Conservation (phyloP, 2,888 invertebrate species). For the Papilio gigon region DNA sequence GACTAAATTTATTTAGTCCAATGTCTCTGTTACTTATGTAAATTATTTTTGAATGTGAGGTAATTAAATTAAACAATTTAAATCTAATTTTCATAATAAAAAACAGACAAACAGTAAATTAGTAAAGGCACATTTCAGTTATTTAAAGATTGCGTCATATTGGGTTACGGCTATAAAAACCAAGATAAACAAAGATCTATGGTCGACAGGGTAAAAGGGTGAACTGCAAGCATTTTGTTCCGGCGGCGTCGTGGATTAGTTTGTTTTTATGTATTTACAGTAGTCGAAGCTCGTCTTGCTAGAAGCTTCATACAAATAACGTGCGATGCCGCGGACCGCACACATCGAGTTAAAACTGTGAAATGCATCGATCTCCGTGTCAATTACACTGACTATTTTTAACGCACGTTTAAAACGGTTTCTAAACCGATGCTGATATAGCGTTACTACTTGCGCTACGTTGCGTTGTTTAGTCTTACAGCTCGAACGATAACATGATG, state of each 20-base stretch:
- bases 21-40: too few relatives aligned
- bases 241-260: constrained; percentile 44
- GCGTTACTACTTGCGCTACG: constrained; percentile 24
- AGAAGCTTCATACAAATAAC: constrained; percentile 40
- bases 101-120: background rate
- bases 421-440: constrained; percentile 43
- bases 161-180: constrained; percentile 48
- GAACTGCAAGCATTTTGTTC: constrained; percentile 51
- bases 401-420: constrained; percentile 47
- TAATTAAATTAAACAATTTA: background rate
- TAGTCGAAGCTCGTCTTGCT: constrained; percentile 34
- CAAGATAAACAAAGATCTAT: constrained; percentile 52
- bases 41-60: background rate
- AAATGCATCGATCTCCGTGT: constrained; percentile 63
- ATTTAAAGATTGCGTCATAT: constrained; percentile 38
- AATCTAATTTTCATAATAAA: background rate
- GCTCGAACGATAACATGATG: constrained; percentile 15
- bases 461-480: constrained; percentile 37
- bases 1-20: too few relatives aligned
- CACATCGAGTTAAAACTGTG: constrained; percentile 53
- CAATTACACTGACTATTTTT: constrained; percentile 68
- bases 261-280: constrained; percentile 52
- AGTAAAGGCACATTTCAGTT: constrained; percentile 36
- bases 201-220: constrained; percentile 56
- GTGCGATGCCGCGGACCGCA: constrained; percentile 58